Base-by-base conservation (phyloP, 1,140 invertebrate genomes). In the Bombus polaris region DNA sequence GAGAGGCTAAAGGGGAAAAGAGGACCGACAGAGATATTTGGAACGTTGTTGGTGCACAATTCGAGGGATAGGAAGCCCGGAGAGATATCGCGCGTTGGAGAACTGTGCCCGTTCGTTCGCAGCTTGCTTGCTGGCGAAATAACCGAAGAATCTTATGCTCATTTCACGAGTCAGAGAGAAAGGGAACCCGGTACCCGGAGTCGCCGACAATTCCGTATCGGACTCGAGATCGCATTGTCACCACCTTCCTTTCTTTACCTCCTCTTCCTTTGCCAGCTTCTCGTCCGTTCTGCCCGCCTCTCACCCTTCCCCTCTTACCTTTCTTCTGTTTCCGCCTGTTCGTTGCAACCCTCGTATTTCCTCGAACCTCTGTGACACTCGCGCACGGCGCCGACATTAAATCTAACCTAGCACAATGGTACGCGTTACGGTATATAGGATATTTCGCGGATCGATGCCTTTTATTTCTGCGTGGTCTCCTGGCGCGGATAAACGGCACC, bases 371-470 rank as follows among this genome's bases (percentile, higher is more conserved):
- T 79, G 86, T 90, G 91, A 93, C 89, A 90, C 87, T 89, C 88
- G 75, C 77, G 78, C 83, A 83, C 86, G 87, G 71, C 71, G 84
- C 47, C 84, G 78, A 93, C 89, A 89, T 88, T 92, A 91, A 92
- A 93, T 92, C 89, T 91, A 88, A 85, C 86, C 75, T 84, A 92
- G 90, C 89, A 91, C 91, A 93, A 92, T 91, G 91, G 89, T 86
- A 88, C 88, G 90, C 91, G 91, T 89, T 87, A 88, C 88, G 90
- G 89, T 92, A 92, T 88, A 90, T 88, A 90, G 91, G 88, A 91
- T 89, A 91, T 92, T 93, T 93, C 86, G 92, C 91, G 90, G 92
- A 93, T 92, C 92, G 91, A 93, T 93, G 91, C 91, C 89, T 92
- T 91, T 92, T 92, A 92, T 88, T 89, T 90, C 89, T 84, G 25